phyloP scores from a whole-genome alignment of 92 coral and sea anemone species.

The Bergia puertoricense region DNA sequence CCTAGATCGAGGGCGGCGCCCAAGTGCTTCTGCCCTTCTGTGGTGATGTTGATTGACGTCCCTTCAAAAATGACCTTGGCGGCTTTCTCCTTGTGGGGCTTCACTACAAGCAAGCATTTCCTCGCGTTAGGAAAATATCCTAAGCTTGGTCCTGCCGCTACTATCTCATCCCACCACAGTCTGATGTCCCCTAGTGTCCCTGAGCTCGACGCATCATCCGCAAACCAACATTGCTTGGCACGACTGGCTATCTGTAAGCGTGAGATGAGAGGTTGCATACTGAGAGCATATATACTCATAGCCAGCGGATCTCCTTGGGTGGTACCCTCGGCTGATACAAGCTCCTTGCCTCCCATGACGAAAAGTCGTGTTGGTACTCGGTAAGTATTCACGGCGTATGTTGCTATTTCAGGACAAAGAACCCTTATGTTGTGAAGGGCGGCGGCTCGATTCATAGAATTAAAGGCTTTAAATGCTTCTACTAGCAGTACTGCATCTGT shows the following conservation, averaged over 20 bases:
- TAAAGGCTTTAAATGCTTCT: neutral
- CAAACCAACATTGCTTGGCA: too few species aligned
- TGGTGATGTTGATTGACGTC: conserved; percentile 31
- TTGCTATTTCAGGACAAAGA: conserved; percentile 1
- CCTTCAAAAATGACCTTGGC: conserved; percentile 17
- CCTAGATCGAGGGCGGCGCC: conserved; percentile 47
- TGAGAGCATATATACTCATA: conserved; percentile 41
- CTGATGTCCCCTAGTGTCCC: too few species aligned
- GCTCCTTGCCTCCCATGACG: too few species aligned
- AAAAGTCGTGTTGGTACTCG: conserved; percentile 11
- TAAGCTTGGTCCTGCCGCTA: conserved; percentile 18
- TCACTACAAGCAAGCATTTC: conserved; percentile 31
- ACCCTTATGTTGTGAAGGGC: neutral
- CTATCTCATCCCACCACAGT: too few species aligned
- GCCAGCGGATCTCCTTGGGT: conserved; percentile 35
- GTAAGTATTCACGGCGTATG: neutral
- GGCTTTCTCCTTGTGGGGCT: conserved; percentile 29
- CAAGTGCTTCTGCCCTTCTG: conserved; percentile 46
- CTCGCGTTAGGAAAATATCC: conserved; percentile 28
- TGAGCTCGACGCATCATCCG: too few species aligned
- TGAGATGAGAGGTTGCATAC: conserved; percentile 4
- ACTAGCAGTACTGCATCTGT: neutral
- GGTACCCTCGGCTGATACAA: neutral
- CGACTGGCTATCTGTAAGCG: too few species aligned
- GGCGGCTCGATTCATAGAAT: conserved; percentile 4